Evolutionary conservation across 2,797 vertebrate species (phyloP).

Genomic region (Chaenodraco wilsoni): DNA sequence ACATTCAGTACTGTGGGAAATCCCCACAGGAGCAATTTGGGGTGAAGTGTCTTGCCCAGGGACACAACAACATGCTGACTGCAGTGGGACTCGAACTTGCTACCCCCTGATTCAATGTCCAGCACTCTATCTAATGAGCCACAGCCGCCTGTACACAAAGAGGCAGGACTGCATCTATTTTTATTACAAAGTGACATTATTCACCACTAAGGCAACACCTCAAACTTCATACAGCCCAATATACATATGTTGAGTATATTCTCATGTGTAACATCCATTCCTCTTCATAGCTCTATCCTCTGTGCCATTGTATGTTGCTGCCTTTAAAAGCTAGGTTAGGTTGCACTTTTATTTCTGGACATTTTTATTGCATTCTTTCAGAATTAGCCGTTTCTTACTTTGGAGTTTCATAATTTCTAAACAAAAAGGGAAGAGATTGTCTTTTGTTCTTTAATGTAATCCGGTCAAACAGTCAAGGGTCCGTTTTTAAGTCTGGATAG

Average conservation of each 20-base stretch:
- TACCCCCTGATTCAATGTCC: no score
- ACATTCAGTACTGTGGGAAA: no score
- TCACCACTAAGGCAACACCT: background rate
- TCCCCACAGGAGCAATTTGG: no score
- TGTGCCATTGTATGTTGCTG: background rate
- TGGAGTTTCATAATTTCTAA: background rate
- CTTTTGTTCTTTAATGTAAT: background rate
- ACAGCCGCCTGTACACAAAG: background rate
- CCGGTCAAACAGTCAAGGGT: conserved; percentile 11
- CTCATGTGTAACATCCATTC: background rate
- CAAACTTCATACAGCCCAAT: background rate
- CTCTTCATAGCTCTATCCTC: background rate
- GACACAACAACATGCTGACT: no score
- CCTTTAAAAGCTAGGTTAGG: background rate
- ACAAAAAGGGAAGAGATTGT: background rate
- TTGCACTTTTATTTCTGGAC: background rate
- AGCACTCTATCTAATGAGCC: no score
- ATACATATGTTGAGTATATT: background rate
- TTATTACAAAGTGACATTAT: background rate
- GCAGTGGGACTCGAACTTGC: no score
- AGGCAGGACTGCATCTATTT: background rate
- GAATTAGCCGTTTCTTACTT: background rate
- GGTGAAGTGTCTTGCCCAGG: no score
- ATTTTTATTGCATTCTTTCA: background rate
- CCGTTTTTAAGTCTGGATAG: background rate